Percentiles rank a stretch among this genome's conserved stretches.
These are phyloP conservation scores for Sinosuthora webbiana DNA, from an alignment of 2,113 vertebrate species.

Conservation along the genomic window DNA sequence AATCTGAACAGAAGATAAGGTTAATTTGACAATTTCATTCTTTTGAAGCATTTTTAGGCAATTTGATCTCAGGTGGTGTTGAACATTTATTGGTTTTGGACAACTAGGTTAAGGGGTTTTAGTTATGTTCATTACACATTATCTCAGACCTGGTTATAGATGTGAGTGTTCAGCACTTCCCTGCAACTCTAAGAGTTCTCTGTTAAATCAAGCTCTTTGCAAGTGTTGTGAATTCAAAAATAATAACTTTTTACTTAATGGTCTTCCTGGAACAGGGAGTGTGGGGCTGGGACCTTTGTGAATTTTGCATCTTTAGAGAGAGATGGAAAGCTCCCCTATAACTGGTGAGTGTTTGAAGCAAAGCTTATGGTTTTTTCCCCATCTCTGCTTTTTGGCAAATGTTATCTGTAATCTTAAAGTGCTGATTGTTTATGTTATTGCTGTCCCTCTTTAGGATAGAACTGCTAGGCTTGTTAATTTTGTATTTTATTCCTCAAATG, in stretches of 20 bases:
- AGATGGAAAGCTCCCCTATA: slow-evolving; percentile 95
- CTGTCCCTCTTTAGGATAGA: background rate
- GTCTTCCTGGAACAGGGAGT: slow-evolving; percentile 80
- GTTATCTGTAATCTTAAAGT: background rate
- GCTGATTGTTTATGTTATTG: background rate
- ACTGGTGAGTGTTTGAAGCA: slow-evolving; percentile 82
- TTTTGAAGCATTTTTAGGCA: background rate
- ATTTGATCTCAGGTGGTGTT: background rate
- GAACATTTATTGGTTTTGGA: background rate
- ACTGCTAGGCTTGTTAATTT: background rate
- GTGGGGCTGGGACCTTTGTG: slow-evolving; percentile 93
- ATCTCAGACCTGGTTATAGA: background rate
- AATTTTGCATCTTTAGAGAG: slow-evolving; percentile 95
- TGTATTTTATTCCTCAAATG: background rate
- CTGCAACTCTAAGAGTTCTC: background rate
- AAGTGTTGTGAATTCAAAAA: background rate
- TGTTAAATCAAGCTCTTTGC: background rate
- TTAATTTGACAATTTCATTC: background rate
- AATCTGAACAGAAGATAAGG: background rate
- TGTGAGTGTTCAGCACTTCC: background rate
- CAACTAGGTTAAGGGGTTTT: background rate
- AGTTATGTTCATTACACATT: background rate
- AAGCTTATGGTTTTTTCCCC: background rate
- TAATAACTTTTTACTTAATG: background rate
- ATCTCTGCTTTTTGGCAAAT: background rate